phyloP scores from a whole-genome alignment of 2,797 vertebrate species.

The Anguilla anguilla region DNA sequence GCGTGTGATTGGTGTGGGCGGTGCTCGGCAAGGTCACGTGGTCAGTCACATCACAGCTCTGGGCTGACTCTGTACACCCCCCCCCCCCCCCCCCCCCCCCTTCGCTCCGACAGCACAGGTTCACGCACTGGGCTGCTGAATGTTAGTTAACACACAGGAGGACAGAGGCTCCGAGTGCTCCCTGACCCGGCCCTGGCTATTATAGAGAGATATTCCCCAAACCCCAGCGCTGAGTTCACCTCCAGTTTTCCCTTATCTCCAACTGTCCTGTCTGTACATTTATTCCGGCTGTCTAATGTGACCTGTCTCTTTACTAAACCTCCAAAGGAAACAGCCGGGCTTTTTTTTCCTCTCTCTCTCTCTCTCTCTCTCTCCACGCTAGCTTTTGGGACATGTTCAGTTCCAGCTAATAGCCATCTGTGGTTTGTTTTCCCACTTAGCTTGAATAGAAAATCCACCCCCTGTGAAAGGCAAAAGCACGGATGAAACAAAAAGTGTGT shows the following conservation, averaged over 20 bases:
- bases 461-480: neutral
- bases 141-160: constrained; percentile 72
- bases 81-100: constrained; percentile 37
- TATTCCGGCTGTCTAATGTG: constrained; percentile 71
- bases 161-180: constrained; percentile 64
- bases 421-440: constrained; percentile 51
- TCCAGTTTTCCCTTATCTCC: constrained; percentile 67
- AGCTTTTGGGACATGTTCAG: constrained; percentile 65
- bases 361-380: constrained; percentile 29
- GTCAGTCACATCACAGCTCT: constrained; percentile 54
- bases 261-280: constrained; percentile 64
- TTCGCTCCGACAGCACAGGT: constrained; percentile 57
- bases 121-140: constrained; percentile 63
- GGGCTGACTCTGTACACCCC: constrained; percentile 31
- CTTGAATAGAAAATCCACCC: neutral
- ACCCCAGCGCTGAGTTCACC: constrained; percentile 63
- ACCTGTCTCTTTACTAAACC: constrained; percentile 63
- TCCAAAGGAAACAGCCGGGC: constrained; percentile 51
- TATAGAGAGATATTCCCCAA: constrained; percentile 77
- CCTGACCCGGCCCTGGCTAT: constrained; percentile 73
- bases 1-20: constrained; percentile 38
- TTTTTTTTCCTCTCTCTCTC: constrained; percentile 17
- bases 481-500: neutral
- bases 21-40: constrained; percentile 56
- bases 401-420: constrained; percentile 53